These are phyloP conservation scores for Lepidocyrtoides sp. DNA, from an alignment of 2,888 invertebrate genomes.

Conservation along the genomic window DNA sequence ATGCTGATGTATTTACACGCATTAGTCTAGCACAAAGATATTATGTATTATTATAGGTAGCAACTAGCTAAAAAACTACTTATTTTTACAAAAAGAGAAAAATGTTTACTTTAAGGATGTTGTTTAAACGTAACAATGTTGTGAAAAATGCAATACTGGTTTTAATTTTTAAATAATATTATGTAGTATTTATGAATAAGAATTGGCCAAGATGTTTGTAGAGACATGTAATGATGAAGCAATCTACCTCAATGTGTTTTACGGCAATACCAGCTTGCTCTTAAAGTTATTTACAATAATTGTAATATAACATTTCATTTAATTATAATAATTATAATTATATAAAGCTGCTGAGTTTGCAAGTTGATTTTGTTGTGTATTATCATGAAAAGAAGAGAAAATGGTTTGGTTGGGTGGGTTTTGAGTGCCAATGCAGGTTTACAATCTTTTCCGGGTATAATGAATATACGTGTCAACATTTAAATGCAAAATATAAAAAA, in stretches of 20 bases:
- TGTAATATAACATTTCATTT: neutral
- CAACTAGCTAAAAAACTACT: conserved; percentile 23
- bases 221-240: neutral
- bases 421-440: conserved; percentile 46
- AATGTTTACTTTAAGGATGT: conserved; percentile 7
- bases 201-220: neutral
- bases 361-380: neutral
- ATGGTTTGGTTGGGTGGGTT: neutral
- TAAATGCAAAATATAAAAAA: conserved; percentile 71
- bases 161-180: conserved; percentile 51
- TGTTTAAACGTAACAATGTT: conserved; percentile 17
- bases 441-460: conserved; percentile 68
- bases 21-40: conserved; percentile 36
- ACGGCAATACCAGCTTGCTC: neutral
- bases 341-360: neutral
- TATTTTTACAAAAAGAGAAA: conserved; percentile 25
- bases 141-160: conserved; percentile 65
- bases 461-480: conserved; percentile 63
- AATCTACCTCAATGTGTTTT: conserved; percentile 62
- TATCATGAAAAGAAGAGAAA: neutral
- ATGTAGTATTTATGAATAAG: conserved; percentile 6
- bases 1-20: neutral
- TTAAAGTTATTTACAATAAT: neutral
- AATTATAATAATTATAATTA: too few species aligned
- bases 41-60: conserved; percentile 34